Evolutionary conservation across 2,797 vertebrate genomes (phyloP), one percentile per base, ranked within the genome.

Genomic region (Platalea minor): DNA sequence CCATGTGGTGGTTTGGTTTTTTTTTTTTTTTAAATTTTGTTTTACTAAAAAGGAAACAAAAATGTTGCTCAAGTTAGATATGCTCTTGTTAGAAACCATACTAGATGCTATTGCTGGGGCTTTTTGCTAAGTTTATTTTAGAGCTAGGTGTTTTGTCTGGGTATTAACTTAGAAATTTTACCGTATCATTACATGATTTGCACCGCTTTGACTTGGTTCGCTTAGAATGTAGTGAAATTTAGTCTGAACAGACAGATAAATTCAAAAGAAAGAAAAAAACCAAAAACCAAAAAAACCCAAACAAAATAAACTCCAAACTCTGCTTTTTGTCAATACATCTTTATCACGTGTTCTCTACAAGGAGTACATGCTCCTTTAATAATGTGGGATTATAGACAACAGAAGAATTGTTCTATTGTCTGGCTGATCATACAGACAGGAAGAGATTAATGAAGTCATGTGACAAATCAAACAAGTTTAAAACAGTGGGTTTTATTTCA

Each of bases 121-220:
- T 64, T 83, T 74, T 78, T 73, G 21, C 20, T 16, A 28, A 16
- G 28, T 68, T 46, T 70, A 14, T 33, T 75, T 48, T 51, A 41
- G 26, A 59, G 17, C n/a, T 53, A n/a, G 7, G 10, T 33, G 39
- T 75, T 75, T 75, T 51, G 37, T 2, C 6, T 69, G 16, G 13
- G 8, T 29, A 51, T 59, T 75, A 43, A 13, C n/a, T 48, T 37
- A 56, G 67, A 65, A 57, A 51, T 46, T 15, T 76, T 64, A 29
- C 28, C 1, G 0, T 43, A 6, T 6, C 3, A 3, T 63, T 45
- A 19, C 5, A 11, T 45, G 2, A 9, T 75, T 82, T 60, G 43
- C 67, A 26, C 15, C 12, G 5, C 10, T 82, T 74, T 24, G 39
- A 26, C 41, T n/a, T 23, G 25, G 6, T 59, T 93, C 39, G 43